Evolutionary conservation across 2,113 vertebrate genomes (phyloP), one percentile per base, ranked within the genome.

Genomic region (Silurus asotus): DNA sequence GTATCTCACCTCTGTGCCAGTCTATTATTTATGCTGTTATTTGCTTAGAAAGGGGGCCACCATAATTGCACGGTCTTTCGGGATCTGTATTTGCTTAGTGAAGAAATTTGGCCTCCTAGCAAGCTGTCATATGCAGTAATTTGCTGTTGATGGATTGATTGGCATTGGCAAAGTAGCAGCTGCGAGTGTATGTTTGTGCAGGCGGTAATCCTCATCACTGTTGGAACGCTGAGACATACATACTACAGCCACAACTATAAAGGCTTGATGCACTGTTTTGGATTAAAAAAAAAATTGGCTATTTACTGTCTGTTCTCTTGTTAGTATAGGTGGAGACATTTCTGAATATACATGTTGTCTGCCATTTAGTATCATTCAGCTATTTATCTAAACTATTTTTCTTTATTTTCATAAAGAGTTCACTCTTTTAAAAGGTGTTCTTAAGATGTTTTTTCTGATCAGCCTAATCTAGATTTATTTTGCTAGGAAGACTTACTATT

Each of bases 1-100:
- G 13, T 72, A 37, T 14, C 76, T 69, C 11, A 17, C 58, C 55
- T 70, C 53, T 74, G 74, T 83, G 62, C 83, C 84, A 85, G 62
- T 20, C 69, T 82, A 77, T 82, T 76, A 78, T 85, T 85, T 82
- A 51, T 88, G 69, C 76, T 85, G 69, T 85, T 81, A 74, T 81
- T 85, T 85, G 67, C 74, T 65, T 77, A 62, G 37, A 84, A 82
- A 79, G 10, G 65, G 77, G 17, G 20, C 70, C 61, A 48, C 55
- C 75, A 62, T 85, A 82, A 89, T 79, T 85, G 37, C 23, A 8
- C n/a, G 6, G 78, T n/a, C 56, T 82, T 70, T 69, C 20, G 8
- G 59, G n/a, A 55, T 45, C 53, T 2, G 17, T 75, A 37, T 75
- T 37, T 80, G 5, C n/a, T 83, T 83, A 83, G 56, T 65, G 45